Evolutionary conservation across 2,888 invertebrate genomes (phyloP).

Genomic region (Cybosia mesomella): DNA sequence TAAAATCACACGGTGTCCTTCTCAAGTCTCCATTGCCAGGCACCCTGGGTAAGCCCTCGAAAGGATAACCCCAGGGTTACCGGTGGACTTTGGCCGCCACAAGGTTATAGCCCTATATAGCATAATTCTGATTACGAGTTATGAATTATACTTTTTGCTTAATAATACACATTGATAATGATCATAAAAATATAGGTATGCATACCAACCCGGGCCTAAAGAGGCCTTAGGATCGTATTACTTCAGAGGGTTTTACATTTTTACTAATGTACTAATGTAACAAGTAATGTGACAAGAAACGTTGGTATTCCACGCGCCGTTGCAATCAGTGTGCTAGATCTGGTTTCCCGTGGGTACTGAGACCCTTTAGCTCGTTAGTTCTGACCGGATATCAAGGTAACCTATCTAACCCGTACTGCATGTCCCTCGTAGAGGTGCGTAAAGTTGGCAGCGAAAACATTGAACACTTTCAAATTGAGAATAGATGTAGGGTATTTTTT

Average conservation of each 20-base stretch:
- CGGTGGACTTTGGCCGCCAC: too few relatives aligned
- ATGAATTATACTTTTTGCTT: too few relatives aligned
- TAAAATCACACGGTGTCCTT: too few relatives aligned
- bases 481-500: neutral
- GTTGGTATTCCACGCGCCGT: constrained; percentile 34
- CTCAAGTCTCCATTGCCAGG: too few relatives aligned
- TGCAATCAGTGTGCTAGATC: constrained; percentile 25
- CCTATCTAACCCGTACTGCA: constrained; percentile 59
- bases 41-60: too few relatives aligned
- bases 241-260: neutral
- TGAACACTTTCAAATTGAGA: neutral
- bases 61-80: too few relatives aligned
- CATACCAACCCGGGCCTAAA: neutral
- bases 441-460: neutral
- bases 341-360: neutral
- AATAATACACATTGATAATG: too few relatives aligned
- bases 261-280: neutral
- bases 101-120: too few relatives aligned
- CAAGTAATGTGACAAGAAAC: neutral
- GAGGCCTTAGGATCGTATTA: neutral
- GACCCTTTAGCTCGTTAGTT: constrained; percentile 62
- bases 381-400: constrained; percentile 61
- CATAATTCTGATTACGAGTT: neutral
- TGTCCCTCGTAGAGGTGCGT: neutral
- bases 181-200: too few relatives aligned